A percentile compares a stretch with the other conserved stretches of the same genome.
phyloP scores from a whole-genome alignment of 2,797 vertebrate genomes.

The Saxicola maurus region DNA sequence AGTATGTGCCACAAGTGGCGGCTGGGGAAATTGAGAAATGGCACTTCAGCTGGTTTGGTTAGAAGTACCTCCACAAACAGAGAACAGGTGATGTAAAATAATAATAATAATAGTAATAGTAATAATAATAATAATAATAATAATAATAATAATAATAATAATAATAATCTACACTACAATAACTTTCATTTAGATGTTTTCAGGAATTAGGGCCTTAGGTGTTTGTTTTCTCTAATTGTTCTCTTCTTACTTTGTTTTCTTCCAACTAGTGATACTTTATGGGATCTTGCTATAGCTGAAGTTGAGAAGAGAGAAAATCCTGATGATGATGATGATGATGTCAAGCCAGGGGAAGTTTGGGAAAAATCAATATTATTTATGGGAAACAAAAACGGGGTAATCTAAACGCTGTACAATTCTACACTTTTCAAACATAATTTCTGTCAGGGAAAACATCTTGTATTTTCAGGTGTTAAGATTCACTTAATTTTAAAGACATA shows the following conservation, averaged over 20 bases:
- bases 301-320: conserved; percentile 69
- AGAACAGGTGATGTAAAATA: not conserved
- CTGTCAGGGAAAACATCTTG: not conserved
- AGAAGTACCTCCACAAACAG: not conserved
- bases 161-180: not conserved
- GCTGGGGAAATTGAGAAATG: no score
- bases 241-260: not conserved
- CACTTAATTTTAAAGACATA: not conserved
- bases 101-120: not conserved
- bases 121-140: not conserved
- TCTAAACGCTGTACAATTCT: not conserved
- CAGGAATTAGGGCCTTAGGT: not conserved
- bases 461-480: not conserved
- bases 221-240: not conserved
- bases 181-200: not conserved
- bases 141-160: not conserved
- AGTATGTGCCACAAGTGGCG: not conserved
- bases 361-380: conserved; percentile 88
- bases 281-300: conserved; percentile 88
- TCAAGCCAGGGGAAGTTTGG: conserved; percentile 57
- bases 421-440: not conserved
- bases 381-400: conserved; percentile 90
- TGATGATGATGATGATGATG: not conserved
- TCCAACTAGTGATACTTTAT: conserved; percentile 82
- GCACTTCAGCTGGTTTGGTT: not conserved